A percentile compares a stretch with the other conserved stretches of the same genome.
Evolutionary conservation across 2,888 invertebrate genomes (phyloP).

Genomic region (Myathropa florea): DNA sequence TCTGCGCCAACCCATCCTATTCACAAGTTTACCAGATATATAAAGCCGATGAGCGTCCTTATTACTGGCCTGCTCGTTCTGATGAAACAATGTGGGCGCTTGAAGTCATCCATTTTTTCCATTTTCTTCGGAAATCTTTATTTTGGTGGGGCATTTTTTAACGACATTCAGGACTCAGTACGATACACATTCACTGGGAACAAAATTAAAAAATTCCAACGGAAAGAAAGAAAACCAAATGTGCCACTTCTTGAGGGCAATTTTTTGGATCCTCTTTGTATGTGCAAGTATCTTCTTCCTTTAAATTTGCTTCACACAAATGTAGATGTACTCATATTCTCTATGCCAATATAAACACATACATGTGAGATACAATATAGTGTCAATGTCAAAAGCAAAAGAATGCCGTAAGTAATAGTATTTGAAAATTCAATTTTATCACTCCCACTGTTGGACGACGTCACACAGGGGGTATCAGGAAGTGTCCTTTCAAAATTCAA

Average conservation of each 20-base stretch:
- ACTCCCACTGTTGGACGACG: neutral
- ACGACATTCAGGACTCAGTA: too few species aligned
- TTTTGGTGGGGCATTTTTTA: too few species aligned
- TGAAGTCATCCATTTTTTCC: too few species aligned
- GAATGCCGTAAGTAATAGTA: neutral
- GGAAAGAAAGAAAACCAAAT: constrained; percentile 7
- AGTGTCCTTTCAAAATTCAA: constrained; percentile 17
- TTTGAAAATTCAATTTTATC: constrained; percentile 49
- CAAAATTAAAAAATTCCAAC: constrained; percentile 38
- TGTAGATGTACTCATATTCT: too few species aligned
- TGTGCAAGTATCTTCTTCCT: too few species aligned
- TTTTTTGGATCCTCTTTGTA: neutral
- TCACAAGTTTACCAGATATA: too few species aligned
- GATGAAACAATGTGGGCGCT: too few species aligned
- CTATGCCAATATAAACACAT: neutral
- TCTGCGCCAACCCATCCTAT: too few species aligned
- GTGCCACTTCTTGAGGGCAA: neutral
- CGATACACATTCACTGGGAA: neutral
- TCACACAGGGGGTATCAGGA: neutral
- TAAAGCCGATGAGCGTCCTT: too few species aligned
- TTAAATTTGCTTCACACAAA: neutral
- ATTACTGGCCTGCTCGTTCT: too few species aligned
- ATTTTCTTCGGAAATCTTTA: too few species aligned
- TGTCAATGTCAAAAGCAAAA: constrained; percentile 32
- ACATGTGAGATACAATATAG: constrained; percentile 17